phyloP scores from a whole-genome alignment of 2,113 vertebrate species.

The Pterocles gutturalis region DNA sequence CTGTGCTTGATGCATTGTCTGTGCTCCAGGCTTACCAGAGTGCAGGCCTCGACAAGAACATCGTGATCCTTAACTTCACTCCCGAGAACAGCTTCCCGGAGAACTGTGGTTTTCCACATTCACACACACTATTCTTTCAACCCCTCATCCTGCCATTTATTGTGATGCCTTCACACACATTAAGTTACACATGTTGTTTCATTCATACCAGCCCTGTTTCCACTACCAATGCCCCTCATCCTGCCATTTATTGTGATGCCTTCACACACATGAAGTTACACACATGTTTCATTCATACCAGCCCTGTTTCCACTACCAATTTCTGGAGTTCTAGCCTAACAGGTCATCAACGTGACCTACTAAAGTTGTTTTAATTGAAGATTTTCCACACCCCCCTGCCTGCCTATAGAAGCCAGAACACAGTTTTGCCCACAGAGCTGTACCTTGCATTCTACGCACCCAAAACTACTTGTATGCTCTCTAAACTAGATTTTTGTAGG shows the following conservation, averaged over 20 bases:
- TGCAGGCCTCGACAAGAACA: background rate
- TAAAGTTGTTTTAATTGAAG: background rate
- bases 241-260: background rate
- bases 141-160: background rate
- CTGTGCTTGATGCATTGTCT: accelerated
- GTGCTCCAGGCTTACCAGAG: background rate
- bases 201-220: no score
- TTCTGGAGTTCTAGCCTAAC: background rate
- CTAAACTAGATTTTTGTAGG: accelerated
- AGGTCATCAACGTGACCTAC: background rate
- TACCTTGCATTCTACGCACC: no score
- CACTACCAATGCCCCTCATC: no score
- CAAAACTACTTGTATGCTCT: accelerated
- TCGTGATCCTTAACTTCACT: background rate
- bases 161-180: accelerated
- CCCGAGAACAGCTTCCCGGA: background rate
- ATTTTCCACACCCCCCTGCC: background rate
- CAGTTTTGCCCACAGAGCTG: accelerated
- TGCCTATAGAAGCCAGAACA: background rate
- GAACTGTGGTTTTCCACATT: no score
- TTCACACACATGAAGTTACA: background rate
- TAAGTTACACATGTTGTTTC: background rate
- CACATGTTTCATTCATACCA: background rate
- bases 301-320: background rate
- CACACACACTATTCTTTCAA: no score